Evolutionary conservation across 1,140 invertebrate species (phyloP).

Genomic region (Drosophila orena): DNA sequence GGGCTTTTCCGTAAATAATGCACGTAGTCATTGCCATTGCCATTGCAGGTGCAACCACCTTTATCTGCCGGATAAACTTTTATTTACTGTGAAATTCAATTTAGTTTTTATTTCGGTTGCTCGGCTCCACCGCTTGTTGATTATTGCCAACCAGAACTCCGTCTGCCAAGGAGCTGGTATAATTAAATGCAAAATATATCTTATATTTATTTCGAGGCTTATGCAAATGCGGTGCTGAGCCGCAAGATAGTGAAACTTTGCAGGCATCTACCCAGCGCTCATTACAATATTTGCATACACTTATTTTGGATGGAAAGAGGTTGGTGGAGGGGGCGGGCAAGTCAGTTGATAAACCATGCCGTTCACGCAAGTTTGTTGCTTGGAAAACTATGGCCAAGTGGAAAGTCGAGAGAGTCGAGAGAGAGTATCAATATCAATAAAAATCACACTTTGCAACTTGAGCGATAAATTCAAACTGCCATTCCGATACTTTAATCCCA

Average conservation of each 20-base stretch:
- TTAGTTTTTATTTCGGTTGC: constrained; percentile 48
- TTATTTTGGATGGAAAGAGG: constrained; percentile 24
- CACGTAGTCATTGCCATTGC: constrained; percentile 50
- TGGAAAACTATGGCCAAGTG: constrained; percentile 3
- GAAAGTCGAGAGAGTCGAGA: constrained; percentile 67
- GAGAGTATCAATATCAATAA: constrained; percentile 75
- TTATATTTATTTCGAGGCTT: constrained; percentile 79
- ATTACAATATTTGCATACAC: constrained; percentile 71
- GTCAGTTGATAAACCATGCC: constrained; percentile 65
- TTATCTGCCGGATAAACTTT: constrained; percentile 54
- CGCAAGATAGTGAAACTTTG: constrained; percentile 71
- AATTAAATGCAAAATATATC: constrained; percentile 84
- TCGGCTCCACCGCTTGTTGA: constrained; percentile 28
- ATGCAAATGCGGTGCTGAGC: constrained; percentile 75
- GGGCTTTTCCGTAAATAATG: constrained; percentile 44
- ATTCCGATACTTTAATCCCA: constrained; percentile 81
- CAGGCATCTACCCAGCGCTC: constrained; percentile 48
- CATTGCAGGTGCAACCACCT: constrained; percentile 13
- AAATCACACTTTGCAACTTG: constrained; percentile 79
- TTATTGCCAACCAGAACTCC: constrained; percentile 29
- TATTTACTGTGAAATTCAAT: constrained; percentile 70
- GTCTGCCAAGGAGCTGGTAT: constrained; percentile 40
- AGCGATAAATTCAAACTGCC: constrained; percentile 81
- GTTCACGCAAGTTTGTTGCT: constrained; percentile 41
- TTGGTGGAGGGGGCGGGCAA: too few species aligned